phyloP scores from a whole-genome alignment of 2,113 vertebrate genomes.

The Tiliqua scincoides region DNA sequence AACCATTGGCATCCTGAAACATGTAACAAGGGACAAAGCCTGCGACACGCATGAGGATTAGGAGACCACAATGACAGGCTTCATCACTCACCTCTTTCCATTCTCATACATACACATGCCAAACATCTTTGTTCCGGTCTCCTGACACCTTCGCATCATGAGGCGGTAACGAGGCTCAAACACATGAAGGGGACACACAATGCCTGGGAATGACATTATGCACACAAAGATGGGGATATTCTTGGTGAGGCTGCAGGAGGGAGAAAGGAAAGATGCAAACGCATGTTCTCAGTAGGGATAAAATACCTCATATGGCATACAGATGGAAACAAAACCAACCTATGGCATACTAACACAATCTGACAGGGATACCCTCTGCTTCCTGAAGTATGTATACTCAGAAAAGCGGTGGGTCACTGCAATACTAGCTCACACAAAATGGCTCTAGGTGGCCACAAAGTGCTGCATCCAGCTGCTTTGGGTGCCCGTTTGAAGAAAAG shows the following conservation, averaged over 20 bases:
- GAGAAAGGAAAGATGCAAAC: background rate
- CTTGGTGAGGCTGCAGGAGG: slow-evolving; percentile 79
- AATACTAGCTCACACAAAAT: background rate
- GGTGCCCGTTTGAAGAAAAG: too few species aligned
- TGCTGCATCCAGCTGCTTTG: too few species aligned
- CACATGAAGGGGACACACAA: slow-evolving; percentile 87
- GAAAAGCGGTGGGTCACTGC: background rate
- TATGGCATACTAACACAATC: background rate
- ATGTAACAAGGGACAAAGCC: accelerated
- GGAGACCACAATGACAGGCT: too few species aligned
- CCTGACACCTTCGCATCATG: slow-evolving; percentile 92
- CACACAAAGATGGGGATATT: slow-evolving; percentile 92
- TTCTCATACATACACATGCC: slow-evolving; percentile 90
- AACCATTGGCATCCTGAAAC: background rate
- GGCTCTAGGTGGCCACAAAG: background rate
- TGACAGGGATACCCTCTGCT: background rate
- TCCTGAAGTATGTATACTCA: background rate
- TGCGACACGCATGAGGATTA: accelerated
- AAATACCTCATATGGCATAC: background rate
- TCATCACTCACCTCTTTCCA: slow-evolving; percentile 83
- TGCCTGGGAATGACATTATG: slow-evolving; percentile 87
- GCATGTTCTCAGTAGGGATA: background rate
- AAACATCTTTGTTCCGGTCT: slow-evolving; percentile 89
- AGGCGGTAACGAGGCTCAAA: slow-evolving; percentile 92
- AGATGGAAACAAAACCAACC: background rate